Conservation (phyloP, 2,113 vertebrate species). For the Clarias magur region DNA sequence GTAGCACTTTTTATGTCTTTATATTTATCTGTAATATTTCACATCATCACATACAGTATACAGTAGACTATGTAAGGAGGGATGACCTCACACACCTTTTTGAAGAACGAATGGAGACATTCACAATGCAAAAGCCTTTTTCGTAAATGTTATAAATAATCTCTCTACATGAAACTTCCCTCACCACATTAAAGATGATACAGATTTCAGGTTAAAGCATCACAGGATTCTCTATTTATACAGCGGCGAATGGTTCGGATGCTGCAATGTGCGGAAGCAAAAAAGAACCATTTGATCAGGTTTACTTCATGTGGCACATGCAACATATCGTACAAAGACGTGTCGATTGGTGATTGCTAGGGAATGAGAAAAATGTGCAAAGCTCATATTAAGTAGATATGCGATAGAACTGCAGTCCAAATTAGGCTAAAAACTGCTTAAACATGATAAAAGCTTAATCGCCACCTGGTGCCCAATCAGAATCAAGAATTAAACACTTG, state of each 20-base stretch:
- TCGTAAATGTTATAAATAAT: not conserved
- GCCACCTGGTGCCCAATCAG: not conserved
- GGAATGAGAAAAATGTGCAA: not conserved
- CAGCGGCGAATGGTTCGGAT: conserved; percentile 69
- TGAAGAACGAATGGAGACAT: not conserved
- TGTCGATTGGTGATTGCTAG: not conserved
- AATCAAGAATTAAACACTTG: not conserved
- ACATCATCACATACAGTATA: too few species aligned
- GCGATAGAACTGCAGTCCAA: not conserved
- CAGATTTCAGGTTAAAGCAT: conserved; percentile 54
- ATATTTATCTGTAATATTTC: not conserved
- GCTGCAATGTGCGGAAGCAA: conserved; percentile 62
- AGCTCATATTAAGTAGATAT: not conserved
- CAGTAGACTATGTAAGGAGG: not conserved
- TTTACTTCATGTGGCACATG: not conserved
- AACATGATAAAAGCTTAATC: not conserved
- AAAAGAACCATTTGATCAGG: conserved; percentile 46
- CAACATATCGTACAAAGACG: not conserved
- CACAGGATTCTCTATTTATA: conserved; percentile 76
- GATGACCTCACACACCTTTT: not conserved
- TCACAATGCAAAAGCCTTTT: not conserved
- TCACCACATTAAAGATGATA: not conserved
- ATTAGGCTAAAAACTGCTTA: not conserved
- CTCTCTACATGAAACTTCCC: not conserved
- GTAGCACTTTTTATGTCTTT: not conserved